A percentile compares a stretch with the other conserved stretches of the same genome.
phyloP scores from a whole-genome alignment of 2,888 invertebrate species.

The Polydrusus cervinus region DNA sequence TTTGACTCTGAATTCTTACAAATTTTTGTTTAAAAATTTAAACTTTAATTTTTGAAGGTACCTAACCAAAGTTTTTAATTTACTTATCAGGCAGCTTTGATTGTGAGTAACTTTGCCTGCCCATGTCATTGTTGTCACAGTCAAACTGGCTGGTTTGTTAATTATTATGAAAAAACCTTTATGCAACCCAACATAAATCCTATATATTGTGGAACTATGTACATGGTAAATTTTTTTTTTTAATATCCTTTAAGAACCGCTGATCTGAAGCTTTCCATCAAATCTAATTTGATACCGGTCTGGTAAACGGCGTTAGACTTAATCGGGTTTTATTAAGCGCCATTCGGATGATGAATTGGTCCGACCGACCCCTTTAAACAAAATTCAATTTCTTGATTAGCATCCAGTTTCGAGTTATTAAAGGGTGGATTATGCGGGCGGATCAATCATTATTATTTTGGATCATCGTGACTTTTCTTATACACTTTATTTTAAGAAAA shows the following conservation, averaged over 20 bases:
- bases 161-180: too few relatives aligned
- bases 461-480: background rate
- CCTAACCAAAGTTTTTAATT: too few relatives aligned
- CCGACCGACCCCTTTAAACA: background rate
- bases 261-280: background rate
- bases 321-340: conserved; percentile 24
- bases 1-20: too few relatives aligned
- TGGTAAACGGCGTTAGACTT: conserved; percentile 1
- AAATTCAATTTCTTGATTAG: conserved; percentile 27
- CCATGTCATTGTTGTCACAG: too few relatives aligned
- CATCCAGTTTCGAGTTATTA: conserved; percentile 8
- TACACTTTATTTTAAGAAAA: background rate
- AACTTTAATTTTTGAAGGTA: too few relatives aligned
- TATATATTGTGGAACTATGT: too few relatives aligned
- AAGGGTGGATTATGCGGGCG: conserved; percentile 10
- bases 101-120: too few relatives aligned
- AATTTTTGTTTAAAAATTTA: too few relatives aligned
- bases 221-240: too few relatives aligned
- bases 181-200: too few relatives aligned
- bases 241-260: background rate
- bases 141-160: too few relatives aligned
- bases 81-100: too few relatives aligned
- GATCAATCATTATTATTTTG: conserved; percentile 11
- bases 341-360: conserved; percentile 7
- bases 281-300: conserved; percentile 9